Evolutionary conservation across 2,113 vertebrate species (phyloP), one percentile per base, ranked within the genome.

Genomic region (Notothenia rossii): DNA sequence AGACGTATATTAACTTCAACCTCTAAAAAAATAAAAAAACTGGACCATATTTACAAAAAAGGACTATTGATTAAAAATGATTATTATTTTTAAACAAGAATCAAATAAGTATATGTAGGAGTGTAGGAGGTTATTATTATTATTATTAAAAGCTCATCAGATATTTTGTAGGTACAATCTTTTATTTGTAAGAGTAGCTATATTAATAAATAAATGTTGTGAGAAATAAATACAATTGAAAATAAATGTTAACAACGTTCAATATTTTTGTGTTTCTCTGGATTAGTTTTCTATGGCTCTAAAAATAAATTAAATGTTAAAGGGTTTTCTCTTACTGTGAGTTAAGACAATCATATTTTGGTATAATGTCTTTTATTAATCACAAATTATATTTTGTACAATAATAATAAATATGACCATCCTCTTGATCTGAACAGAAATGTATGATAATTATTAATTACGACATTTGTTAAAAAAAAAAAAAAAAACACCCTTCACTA

Each of bases 371-470:
- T 49, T 73, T 81, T 74, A 83, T 68, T 83, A 63, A 40, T 78
- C 45, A 71, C 22, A 56, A 22, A 68, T 40, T 54, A 40, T 60
- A 3, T 29, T 71, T 36, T 82, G 12, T 75, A 75, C 49, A 75
- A 10, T 68, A 63, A 50, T 72, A 20, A 64, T 64, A 72, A 58
- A 70, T 76, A 78, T 82, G 5, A 70, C 17, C 4, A 3, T 81
- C 51, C n/a, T 55, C 3, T 45, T 60, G 10, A 75, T 8, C n/a
- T 8, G 18, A 72, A 75, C 33, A 58, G 7, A 70, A 13, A 8
- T 18, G 14, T 22, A 71, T 43, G 11, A 3, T 8, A 53, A 17
- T 50, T 64, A 6, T 33, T 65, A 0, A 72, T 55, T 6, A 61
- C 18, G 61, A 62, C 1, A 49, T 50, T 20, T 48, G 15, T 18